Conservation (phyloP, 1,140 invertebrate genomes). For the Bombus ignitus region DNA sequence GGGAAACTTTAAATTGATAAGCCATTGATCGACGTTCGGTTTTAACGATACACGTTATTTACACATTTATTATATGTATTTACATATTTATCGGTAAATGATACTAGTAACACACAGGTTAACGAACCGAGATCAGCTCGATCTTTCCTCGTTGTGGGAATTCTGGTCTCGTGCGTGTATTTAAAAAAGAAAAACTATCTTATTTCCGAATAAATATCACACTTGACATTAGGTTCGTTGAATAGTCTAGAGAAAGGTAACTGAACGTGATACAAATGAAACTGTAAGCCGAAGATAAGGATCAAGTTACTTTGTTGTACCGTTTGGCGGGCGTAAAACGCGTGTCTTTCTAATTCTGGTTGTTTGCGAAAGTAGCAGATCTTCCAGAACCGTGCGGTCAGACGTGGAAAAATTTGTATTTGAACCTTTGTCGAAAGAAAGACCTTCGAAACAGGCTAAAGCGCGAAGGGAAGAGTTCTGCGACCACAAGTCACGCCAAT, state of each 20-base stretch:
- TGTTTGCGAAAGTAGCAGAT: too few relatives aligned
- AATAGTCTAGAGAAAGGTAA: background rate
- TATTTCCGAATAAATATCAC: background rate
- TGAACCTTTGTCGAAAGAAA: background rate
- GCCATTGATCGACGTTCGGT: background rate
- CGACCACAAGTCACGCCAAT: conserved; percentile 27
- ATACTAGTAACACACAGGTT: too few relatives aligned
- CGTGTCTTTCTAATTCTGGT: background rate
- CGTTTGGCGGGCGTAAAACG: background rate
- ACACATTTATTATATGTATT: background rate
- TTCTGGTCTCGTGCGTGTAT: too few relatives aligned
- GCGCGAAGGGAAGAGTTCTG: background rate
- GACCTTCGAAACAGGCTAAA: background rate
- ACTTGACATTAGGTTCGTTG: background rate
- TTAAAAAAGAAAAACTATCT: background rate
- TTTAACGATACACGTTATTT: background rate
- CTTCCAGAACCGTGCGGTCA: too few relatives aligned
- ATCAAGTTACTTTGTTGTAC: background rate
- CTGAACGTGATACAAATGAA: background rate
- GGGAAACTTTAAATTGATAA: background rate
- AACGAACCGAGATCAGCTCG: background rate
- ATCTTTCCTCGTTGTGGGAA: background rate
- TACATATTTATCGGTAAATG: background rate
- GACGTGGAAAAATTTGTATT: background rate
- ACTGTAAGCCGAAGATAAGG: background rate